These are phyloP conservation scores for Agelaius tricolor DNA, from an alignment of 2,113 vertebrate species.

Conservation along the genomic window DNA sequence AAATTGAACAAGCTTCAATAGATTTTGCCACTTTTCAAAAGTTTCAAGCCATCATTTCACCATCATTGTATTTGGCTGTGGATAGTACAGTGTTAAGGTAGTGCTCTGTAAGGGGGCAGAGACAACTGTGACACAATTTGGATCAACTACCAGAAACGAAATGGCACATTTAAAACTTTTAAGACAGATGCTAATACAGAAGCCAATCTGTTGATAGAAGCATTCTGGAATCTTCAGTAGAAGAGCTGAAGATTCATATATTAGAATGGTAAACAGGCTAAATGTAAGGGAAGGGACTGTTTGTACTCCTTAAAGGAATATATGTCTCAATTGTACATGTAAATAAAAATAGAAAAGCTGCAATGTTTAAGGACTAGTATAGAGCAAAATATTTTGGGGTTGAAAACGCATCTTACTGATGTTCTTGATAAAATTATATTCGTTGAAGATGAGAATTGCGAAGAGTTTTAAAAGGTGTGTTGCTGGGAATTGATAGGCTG, in stretches of 20 bases:
- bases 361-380: neutral
- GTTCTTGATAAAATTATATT: neutral
- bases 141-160: neutral
- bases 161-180: neutral
- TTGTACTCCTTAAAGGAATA: neutral
- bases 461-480: neutral
- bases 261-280: neutral
- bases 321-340: neutral
- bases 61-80: neutral
- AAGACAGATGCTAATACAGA: neutral
- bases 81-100: neutral
- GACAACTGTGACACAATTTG: neutral
- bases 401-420: neutral
- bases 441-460: neutral
- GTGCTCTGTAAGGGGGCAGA: neutral
- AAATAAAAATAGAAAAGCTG: neutral
- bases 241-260: neutral
- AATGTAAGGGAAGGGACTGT: neutral
- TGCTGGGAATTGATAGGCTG: neutral
- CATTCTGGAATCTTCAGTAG: neutral
- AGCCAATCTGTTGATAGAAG: neutral
- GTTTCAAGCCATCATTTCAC: neutral
- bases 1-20: neutral
- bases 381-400: neutral
- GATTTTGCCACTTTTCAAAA: neutral